phyloP scores from a whole-genome alignment of 2,888 invertebrate genomes.

The Tetheella fluctuosa region DNA sequence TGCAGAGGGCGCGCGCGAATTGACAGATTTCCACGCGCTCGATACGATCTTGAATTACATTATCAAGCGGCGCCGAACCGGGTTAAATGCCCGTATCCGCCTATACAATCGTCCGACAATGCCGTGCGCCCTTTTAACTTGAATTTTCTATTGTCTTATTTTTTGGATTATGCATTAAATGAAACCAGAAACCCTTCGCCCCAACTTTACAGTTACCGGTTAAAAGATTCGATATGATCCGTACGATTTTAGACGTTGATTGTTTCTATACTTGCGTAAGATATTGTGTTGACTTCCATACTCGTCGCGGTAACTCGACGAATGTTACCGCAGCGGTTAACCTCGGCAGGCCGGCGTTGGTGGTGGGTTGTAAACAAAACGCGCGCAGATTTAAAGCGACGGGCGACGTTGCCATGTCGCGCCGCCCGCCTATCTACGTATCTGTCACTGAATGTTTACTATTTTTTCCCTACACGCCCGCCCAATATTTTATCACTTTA shows the following conservation, averaged over 20 bases:
- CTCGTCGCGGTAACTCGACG: slow-evolving; percentile 33
- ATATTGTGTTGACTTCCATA: slow-evolving; percentile 21
- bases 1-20: slow-evolving; percentile 70
- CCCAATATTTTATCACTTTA: background rate
- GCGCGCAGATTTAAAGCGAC: slow-evolving; percentile 54
- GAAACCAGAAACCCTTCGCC: slow-evolving; percentile 22
- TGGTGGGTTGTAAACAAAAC: slow-evolving; percentile 69
- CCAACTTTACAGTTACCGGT: slow-evolving; percentile 1
- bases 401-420: slow-evolving; percentile 66
- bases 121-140: slow-evolving; percentile 28
- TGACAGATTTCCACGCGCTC: slow-evolving; percentile 76
- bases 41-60: slow-evolving; percentile 77
- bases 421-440: slow-evolving; percentile 37
- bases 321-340: slow-evolving; percentile 53
- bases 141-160: slow-evolving; percentile 34
- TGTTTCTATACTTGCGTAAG: background rate
- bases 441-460: slow-evolving; percentile 55
- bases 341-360: slow-evolving; percentile 48
- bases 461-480: slow-evolving; percentile 29
- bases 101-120: slow-evolving; percentile 30
- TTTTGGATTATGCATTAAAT: slow-evolving; percentile 8
- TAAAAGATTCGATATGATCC: slow-evolving; percentile 34
- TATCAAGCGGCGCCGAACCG: slow-evolving; percentile 54
- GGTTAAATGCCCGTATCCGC: slow-evolving; percentile 56
- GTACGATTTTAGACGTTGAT: slow-evolving; percentile 5